These are phyloP conservation scores for Hormiphora californensis DNA, from an alignment of 37 sponge, comb jelly and placozoan species.

Conservation along the genomic window DNA sequence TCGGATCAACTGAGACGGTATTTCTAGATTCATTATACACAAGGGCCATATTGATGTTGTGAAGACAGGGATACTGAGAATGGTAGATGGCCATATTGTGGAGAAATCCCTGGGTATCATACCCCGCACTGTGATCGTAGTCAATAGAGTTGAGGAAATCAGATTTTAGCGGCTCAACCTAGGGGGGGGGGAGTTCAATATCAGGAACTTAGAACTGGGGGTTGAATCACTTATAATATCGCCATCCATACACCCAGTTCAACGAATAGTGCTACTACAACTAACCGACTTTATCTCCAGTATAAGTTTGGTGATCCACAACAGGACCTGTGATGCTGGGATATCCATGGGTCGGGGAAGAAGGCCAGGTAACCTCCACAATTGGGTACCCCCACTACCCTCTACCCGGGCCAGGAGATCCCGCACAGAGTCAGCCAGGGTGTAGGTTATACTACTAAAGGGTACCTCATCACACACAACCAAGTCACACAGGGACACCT, in stretches of 20 bases:
- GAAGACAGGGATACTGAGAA: background rate
- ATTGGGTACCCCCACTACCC: background rate
- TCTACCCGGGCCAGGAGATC: background rate
- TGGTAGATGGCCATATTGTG: conserved; percentile 1
- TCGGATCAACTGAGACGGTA: too few relatives aligned
- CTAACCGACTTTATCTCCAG: conserved; percentile 28
- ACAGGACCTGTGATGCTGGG: conserved; percentile 1
- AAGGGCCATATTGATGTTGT: background rate
- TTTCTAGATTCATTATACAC: too few relatives aligned
- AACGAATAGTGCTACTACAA: too few relatives aligned
- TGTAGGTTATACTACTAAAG: background rate
- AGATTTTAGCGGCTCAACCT: background rate
- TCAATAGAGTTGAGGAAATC: background rate
- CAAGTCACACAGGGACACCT: conserved; percentile 12
- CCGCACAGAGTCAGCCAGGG: background rate
- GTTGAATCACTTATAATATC: background rate
- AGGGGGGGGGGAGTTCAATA: background rate
- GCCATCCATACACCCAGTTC: too few relatives aligned
- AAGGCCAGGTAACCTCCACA: conserved; percentile 44
- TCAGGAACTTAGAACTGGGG: too few relatives aligned
- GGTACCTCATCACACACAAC: background rate
- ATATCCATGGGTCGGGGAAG: background rate
- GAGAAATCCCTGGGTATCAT: background rate
- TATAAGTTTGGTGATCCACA: conserved; percentile 53
- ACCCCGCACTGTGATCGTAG: conserved; percentile 11